Evolutionary conservation across 92 coral and sea anemone genomes (phyloP).

Genomic region (Siderastrea siderea): DNA sequence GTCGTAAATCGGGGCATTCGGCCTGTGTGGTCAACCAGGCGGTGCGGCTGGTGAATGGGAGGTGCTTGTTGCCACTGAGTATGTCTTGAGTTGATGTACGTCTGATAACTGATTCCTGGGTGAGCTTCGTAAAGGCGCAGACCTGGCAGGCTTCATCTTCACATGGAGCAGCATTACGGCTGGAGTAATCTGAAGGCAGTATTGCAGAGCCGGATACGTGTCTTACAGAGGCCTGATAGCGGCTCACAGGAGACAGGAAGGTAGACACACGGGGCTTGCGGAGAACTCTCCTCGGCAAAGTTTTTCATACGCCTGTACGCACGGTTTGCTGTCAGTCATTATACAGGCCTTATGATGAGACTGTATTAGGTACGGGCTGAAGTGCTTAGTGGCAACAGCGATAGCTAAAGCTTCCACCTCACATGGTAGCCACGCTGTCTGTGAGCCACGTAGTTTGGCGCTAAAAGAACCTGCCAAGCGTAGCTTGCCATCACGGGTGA

Average conservation of each 20-base stretch:
- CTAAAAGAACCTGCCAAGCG: constrained; percentile 51
- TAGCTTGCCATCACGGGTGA: constrained; percentile 44
- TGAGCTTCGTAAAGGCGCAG: constrained; percentile 24
- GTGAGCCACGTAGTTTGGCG: constrained; percentile 58
- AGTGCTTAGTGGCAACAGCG: constrained; percentile 48
- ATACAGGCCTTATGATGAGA: constrained; percentile 38
- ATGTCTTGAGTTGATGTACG: constrained; percentile 16
- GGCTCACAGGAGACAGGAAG: constrained; percentile 58
- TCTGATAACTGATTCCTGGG: constrained; percentile 32
- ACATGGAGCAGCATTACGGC: constrained; percentile 54
- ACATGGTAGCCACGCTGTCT: constrained; percentile 52
- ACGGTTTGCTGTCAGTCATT: constrained; percentile 57
- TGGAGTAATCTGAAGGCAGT: constrained; percentile 61
- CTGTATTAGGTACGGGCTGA: constrained; percentile 56
- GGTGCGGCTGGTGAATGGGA: constrained; percentile 44
- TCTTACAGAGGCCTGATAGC: constrained; percentile 59
- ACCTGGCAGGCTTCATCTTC: background rate
- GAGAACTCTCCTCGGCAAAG: constrained; percentile 67
- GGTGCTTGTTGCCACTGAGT: background rate
- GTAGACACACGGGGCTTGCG: constrained; percentile 62
- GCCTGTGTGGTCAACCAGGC: constrained; percentile 37
- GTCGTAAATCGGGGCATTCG: constrained; percentile 36
- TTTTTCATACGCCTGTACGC: constrained; percentile 42
- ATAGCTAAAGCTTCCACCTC: constrained; percentile 59
- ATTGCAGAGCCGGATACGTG: constrained; percentile 56